phyloP scores from a whole-genome alignment of 2,797 vertebrate genomes.

The Bradypodion ventrale region DNA sequence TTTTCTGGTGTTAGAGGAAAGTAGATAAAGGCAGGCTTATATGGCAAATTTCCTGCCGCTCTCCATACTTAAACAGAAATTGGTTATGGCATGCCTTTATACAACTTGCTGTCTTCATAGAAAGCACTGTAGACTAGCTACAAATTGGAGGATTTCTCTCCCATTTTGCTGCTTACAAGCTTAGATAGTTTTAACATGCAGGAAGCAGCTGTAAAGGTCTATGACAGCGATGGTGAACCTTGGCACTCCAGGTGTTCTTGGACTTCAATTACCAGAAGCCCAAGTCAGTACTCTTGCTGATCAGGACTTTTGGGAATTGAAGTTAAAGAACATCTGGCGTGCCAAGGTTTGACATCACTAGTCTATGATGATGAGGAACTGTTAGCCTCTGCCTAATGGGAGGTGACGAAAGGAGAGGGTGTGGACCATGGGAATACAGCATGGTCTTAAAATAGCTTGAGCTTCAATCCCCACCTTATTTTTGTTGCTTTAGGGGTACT shows the following conservation, averaged over 20 bases:
- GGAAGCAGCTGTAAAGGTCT: constrained; percentile 41
- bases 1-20: neutral
- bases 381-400: neutral
- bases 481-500: constrained; percentile 43
- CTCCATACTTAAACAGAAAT: constrained; percentile 12
- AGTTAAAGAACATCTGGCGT: too few relatives aligned
- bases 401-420: neutral
- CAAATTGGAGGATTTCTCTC: constrained; percentile 31
- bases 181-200: constrained; percentile 37
- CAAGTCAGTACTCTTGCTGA: too few relatives aligned
- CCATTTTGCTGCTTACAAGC: neutral
- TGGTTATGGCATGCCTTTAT: constrained; percentile 35
- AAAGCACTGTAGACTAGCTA: constrained; percentile 31
- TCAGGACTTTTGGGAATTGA: too few relatives aligned
- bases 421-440: neutral
- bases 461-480: neutral
- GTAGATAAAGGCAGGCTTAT: neutral
- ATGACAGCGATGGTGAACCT: too few relatives aligned
- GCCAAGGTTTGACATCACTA: too few relatives aligned
- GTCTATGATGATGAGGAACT: too few relatives aligned
- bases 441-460: neutral
- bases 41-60: neutral
- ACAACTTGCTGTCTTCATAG: constrained; percentile 47
- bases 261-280: too few relatives aligned
- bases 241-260: too few relatives aligned